These are phyloP conservation scores for Azemiops feae DNA, from an alignment of 2,113 vertebrate species.

Conservation along the genomic window DNA sequence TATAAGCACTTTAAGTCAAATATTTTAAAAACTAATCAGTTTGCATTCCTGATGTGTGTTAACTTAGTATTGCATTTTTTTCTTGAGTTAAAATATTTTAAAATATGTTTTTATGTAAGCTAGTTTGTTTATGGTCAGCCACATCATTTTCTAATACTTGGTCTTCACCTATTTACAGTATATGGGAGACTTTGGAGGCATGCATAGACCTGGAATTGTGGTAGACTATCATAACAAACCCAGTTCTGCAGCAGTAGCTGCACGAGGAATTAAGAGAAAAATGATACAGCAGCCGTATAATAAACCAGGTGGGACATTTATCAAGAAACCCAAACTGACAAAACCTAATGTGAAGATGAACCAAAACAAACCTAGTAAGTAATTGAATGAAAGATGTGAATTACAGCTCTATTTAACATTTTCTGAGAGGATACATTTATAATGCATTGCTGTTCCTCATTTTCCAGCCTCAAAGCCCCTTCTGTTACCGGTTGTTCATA, in stretches of 20 bases:
- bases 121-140: conserved; percentile 42
- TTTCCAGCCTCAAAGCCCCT: conserved; percentile 4
- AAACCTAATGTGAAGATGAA: conserved; percentile 73
- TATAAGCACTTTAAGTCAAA: conserved; percentile 47
- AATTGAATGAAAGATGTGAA: conserved; percentile 32
- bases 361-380: conserved; percentile 77
- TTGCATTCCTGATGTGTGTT: conserved; percentile 51
- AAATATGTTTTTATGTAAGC: conserved; percentile 45
- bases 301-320: conserved; percentile 73
- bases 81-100: conserved; percentile 50
- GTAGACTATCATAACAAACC: conserved; percentile 79
- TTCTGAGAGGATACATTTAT: not conserved
- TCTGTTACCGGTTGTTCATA: not conserved
- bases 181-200: conserved; percentile 78
- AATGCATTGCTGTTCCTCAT: not conserved
- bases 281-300: conserved; percentile 76
- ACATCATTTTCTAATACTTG: conserved; percentile 59
- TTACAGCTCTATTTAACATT: not conserved
- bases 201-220: conserved; percentile 78
- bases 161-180: conserved; percentile 75
- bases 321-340: conserved; percentile 82
- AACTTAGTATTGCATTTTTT: conserved; percentile 52
- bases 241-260: conserved; percentile 73
- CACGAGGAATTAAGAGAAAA: conserved; percentile 85
- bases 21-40: conserved; percentile 47